Evolutionary conservation across 2,888 invertebrate species (phyloP), one percentile per base, ranked within the genome.

Genomic region (Pinctada fucata): DNA sequence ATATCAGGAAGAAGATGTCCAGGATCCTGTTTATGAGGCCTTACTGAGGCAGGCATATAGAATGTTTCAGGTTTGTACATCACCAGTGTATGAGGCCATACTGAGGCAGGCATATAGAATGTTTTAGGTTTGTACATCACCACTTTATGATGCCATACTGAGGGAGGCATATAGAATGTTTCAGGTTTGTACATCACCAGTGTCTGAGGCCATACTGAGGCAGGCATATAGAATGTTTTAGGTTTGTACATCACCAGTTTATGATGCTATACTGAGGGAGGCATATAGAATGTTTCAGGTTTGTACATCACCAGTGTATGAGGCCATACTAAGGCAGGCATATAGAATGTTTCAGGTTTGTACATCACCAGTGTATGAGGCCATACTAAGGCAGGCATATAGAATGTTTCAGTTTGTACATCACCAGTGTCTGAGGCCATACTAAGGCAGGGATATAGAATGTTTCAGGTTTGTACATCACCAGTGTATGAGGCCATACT

Each of bases 1-100:
- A 89, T 97, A 96, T 92, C 94, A 95, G 83, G 95, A 96, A 82
- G 96, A 97, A 83, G 95, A 97, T 91, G 95, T 98, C 0, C 96
- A 96, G 84, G 96, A 96, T 90, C 94, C 94, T 85, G 95, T 96
- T 48, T 96, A 95, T 90, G 94, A 95, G 80, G 94, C 95, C 5
- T 94, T 96, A 51, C 93, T 97, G 1, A 94, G 94, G 82, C 96
- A 96, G 92, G 95, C 96, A 4, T 98, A 98, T 91, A 95, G 95
- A 86, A 96, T 96, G 95, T 98, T 97, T 79, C 91, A 88, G 84
- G 93, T 93, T 84, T 80, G 31, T 31, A 31, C 31, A 31, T 31
- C 0, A 31, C 31, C 31, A 31, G 31, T 31, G 31, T 31, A 31
- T 31, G 31, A 31, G 31, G 31, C 31, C 31, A 31, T 31, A 31